Evolutionary conservation across 2,113 vertebrate species (phyloP).

Genomic region (Oreocharis arfaki): DNA sequence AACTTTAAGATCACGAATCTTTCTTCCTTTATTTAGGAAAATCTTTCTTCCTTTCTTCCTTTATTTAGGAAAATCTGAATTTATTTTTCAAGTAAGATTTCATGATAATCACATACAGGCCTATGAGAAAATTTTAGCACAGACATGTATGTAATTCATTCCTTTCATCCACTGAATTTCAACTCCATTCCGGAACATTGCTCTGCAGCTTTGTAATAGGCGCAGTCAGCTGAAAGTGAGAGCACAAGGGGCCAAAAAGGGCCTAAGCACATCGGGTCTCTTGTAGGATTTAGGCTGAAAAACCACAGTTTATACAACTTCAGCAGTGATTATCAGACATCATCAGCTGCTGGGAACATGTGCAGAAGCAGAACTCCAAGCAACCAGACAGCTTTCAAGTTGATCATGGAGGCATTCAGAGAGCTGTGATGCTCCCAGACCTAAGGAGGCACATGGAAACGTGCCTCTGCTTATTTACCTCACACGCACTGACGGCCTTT

Average conservation of each 20-base stretch:
- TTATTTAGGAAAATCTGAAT: neutral
- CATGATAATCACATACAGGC: neutral
- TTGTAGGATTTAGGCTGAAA: neutral
- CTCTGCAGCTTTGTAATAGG: neutral
- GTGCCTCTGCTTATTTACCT: neutral
- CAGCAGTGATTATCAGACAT: neutral
- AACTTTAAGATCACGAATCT: neutral
- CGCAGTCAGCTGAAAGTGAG: neutral
- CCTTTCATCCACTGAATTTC: neutral
- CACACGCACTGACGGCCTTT: neutral
- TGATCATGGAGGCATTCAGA: rapidly evolving
- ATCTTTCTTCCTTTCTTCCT: too few species aligned
- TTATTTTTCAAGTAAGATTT: neutral
- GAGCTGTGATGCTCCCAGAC: neutral
- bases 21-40: neutral
- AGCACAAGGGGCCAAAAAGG: neutral
- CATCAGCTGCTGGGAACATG: neutral
- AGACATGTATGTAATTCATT: neutral
- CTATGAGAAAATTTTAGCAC: neutral
- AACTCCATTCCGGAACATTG: neutral
- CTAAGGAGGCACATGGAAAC: neutral
- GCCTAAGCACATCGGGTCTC: neutral
- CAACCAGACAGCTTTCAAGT: neutral
- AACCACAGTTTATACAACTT: neutral
- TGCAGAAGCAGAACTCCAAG: neutral